Evolutionary conservation across 2,888 invertebrate genomes (phyloP), one percentile per base, ranked within the genome.

Genomic region (Sphaeridia pumilis): DNA sequence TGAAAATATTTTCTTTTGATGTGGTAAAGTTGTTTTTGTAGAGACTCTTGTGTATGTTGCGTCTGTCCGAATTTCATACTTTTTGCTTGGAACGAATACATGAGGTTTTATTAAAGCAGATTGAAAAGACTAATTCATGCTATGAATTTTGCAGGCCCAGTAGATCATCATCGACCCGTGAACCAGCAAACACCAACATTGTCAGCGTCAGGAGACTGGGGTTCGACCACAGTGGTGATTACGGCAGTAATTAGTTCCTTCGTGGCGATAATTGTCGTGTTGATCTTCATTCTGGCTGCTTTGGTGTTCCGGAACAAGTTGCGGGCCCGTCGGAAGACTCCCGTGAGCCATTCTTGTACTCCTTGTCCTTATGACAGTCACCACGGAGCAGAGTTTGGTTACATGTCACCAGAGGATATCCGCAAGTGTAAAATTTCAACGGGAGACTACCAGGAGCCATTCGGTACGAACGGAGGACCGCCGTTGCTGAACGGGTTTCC

Each of bases 361-460:
- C 56, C 61, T 20, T 38, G 38, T 20, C 60, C 59, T 1, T 64
- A 57, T 43, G 62, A 62, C 55, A 59, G 56, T 52, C 60, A 61
- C 42, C n/a, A n/a, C n/a, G n/a, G n/a, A n/a, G 45, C 60, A 3
- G 64, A 63, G 44, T 64, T 60, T 52, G 62, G 62, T 5, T 61
- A 63, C 41, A 61, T 58, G 24, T 56, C 59, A 2, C 64, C 62
- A 7, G 60, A 60, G 24, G 62, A 62, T 28, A 61, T 60, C 49
- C 58, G 64, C 22, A 64, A 64, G 47, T 64, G 60, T 48, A 64
- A 64, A 52, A 57, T 64, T 47, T 55, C 58, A 24, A 55, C 60
- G 27, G 62, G 58, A 47, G 64, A 64, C 49, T 64, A 64, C 56
- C 62, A 61, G 35, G 62, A 64, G 44, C 64, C 64, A 14, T 64